Evolutionary conservation across 2,888 invertebrate species (phyloP), one percentile per base, ranked within the genome.

Genomic region (Theristus sp.): DNA sequence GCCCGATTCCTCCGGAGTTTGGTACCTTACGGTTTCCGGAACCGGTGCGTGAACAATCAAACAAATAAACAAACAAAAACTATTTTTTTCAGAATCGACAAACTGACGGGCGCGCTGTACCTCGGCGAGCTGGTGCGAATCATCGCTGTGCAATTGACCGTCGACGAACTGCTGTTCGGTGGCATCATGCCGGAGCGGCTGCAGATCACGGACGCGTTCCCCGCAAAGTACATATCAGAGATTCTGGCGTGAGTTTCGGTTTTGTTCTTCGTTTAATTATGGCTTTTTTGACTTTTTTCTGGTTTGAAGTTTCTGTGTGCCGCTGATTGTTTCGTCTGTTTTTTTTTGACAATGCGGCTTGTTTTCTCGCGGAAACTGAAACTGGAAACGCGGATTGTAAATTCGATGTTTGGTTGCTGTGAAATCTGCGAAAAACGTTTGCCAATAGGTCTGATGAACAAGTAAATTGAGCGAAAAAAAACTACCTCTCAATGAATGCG

Each of bases 31-130:
- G n/a, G n/a, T n/a, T n/a, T n/a, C n/a, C n/a, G n/a, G n/a, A n/a
- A n/a, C n/a, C n/a, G n/a, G n/a, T n/a, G n/a, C n/a, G n/a, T n/a
- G n/a, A n/a, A n/a, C n/a, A n/a, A n/a, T n/a, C n/a, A n/a, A n/a
- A n/a, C n/a, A n/a, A n/a, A n/a, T n/a, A n/a, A n/a, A n/a, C n/a
- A n/a, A n/a, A n/a, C n/a, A n/a, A n/a, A n/a, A n/a, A n/a, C n/a
- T n/a, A n/a, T n/a, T n/a, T n/a, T n/a, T 25, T 56, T 46, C 61
- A 72, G 72, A 54, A 67, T 73, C 57, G 73, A 73, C 65, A 73
- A 73, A 62, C 62, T 73, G 61, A 72, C 71, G n/a, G 73, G 73
- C 38, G 73, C 72, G n/a, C 66, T 73, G 17, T 73, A 74, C 60
- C 66, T 73, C 60, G 73, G 73, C 22, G 73, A 73, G 59, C 62